Evolutionary conservation across 1,140 invertebrate species (phyloP).

Genomic region (Ylistrum balloti): DNA sequence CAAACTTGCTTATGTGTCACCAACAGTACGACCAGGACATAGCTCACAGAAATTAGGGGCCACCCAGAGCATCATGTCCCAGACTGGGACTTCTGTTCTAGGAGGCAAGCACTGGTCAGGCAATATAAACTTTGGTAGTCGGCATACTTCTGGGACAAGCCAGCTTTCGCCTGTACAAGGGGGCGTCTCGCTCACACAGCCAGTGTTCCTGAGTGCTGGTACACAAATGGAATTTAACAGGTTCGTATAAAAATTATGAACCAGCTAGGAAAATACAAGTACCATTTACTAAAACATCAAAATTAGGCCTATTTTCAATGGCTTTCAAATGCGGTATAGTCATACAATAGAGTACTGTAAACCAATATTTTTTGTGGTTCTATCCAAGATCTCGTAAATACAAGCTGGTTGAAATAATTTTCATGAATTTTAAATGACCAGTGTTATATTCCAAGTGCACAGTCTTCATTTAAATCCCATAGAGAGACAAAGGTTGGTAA

Average conservation of each 20-base stretch:
- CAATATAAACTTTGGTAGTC: slow-evolving; percentile 67
- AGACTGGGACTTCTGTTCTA: slow-evolving; percentile 51
- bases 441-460: too few species aligned
- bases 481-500: too few species aligned
- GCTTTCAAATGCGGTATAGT: too few species aligned
- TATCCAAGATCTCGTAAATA: too few species aligned
- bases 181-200: slow-evolving; percentile 79
- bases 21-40: slow-evolving; percentile 73
- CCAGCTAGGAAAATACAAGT: too few species aligned
- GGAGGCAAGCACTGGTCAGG: slow-evolving; percentile 66
- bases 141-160: slow-evolving; percentile 65
- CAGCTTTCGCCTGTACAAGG: slow-evolving; percentile 78
- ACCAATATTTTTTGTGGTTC: too few species aligned
- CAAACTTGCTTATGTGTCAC: slow-evolving; percentile 79
- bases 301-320: too few species aligned
- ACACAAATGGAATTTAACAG: slow-evolving; percentile 77
- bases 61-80: slow-evolving; percentile 44
- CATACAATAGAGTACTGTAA: too few species aligned
- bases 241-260: slow-evolving; percentile 57
- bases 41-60: slow-evolving; percentile 57
- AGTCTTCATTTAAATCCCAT: too few species aligned
- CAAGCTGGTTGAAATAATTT: too few species aligned
- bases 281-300: too few species aligned
- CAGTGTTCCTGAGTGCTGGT: slow-evolving; percentile 76
- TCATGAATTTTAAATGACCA: too few species aligned